Base-by-base conservation (phyloP, 2,888 invertebrate genomes). In the Drosophila macrospina region DNA sequence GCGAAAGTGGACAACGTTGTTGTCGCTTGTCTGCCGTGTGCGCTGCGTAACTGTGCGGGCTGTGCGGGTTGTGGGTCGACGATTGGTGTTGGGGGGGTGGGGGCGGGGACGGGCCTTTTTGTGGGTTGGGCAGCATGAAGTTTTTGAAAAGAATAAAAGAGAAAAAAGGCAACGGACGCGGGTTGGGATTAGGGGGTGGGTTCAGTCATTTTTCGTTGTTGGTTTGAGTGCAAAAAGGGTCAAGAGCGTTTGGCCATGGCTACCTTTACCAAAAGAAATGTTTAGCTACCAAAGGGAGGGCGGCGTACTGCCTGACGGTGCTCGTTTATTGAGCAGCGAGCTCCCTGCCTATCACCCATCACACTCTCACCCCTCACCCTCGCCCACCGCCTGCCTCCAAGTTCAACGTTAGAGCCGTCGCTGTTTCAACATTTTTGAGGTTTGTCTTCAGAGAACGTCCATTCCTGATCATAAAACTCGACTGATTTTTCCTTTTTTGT, bases 1-100 rank as follows among this genome's bases (percentile, higher is more conserved):
- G 87, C 76, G 76, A 85, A 87, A 83, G 79, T 84, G 83, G 83
- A 87, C 87, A 84, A 85, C 82, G 83, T 85, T 85, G 83, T 82
- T 87, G 87, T 83, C 83, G 85, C 85, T 87, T 87, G 83, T 78
- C 82, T 78, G 78, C 75, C 72, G 75, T 68, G 63, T 51, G 60
- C 50, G 47, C 51, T 52, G 70, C 51, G 57, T 68, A 57, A 36
- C 54, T 39, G 56, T 48, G 60, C 36, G 57, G 36, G 50, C 54
- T 39, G 56, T 48, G 60, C 36, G 57, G 36, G 50, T n/a, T 41
- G 69, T n/a, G 52, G 26, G 36, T 26, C 32, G 30, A 11, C 32
- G 32, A 45, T 11, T 16, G 42, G 16, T 28, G 11, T 8, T 16
- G 36, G 32, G 32, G 20, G 41, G 20, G 20, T 26, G 51, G 24